These are phyloP conservation scores for Zaprionus tsacasi DNA, from an alignment of 1,140 invertebrate genomes.

Conservation along the genomic window DNA sequence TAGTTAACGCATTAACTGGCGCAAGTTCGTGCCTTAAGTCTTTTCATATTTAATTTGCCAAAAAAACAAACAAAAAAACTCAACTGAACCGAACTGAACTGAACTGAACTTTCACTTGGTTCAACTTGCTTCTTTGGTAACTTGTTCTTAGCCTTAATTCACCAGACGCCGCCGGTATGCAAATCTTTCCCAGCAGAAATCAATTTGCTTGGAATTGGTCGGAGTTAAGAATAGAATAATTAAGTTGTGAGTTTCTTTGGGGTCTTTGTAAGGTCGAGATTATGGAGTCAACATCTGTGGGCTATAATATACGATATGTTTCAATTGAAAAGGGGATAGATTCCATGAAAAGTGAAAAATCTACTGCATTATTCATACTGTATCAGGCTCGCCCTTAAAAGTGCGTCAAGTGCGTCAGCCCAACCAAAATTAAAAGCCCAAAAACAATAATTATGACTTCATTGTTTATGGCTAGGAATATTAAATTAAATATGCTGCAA, in stretches of 20 bases:
- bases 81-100: background rate
- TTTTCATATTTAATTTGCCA: slow-evolving; percentile 41
- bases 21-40: slow-evolving; percentile 39
- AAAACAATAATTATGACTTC: slow-evolving; percentile 61
- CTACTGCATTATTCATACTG: slow-evolving; percentile 64
- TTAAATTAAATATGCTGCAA: slow-evolving; percentile 65
- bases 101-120: slow-evolving; percentile 47
- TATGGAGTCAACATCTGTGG: background rate
- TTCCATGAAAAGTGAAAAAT: slow-evolving; percentile 65
- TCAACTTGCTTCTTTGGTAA: slow-evolving; percentile 7
- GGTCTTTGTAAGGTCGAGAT: background rate
- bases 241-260: background rate
- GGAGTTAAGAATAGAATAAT: background rate
- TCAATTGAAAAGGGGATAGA: background rate
- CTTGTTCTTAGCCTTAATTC: slow-evolving; percentile 53
- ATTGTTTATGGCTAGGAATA: slow-evolving; percentile 16
- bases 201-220: slow-evolving; percentile 43
- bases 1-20: slow-evolving; percentile 45
- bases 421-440: slow-evolving; percentile 53
- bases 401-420: slow-evolving; percentile 40
- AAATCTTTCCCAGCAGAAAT: slow-evolving; percentile 59
- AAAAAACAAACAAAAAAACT: background rate
- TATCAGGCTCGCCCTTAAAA: slow-evolving; percentile 49
- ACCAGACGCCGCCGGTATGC: slow-evolving; percentile 38
- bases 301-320: slow-evolving; percentile 4